phyloP scores from a whole-genome alignment of 2,888 invertebrate species.

The Psylliodes chrysocephalus region DNA sequence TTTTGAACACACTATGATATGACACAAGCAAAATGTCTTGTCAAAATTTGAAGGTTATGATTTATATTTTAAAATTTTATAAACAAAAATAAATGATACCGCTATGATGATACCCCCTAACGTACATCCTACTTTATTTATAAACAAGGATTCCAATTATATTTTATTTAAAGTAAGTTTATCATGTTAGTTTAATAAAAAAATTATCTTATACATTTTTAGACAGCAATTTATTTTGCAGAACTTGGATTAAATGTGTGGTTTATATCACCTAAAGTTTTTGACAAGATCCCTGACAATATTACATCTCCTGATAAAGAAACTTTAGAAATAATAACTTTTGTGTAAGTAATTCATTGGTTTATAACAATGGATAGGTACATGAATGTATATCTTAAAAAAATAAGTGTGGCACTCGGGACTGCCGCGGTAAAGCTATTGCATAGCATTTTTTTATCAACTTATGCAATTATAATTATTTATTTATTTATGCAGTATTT shows the following conservation, averaged over 20 bases:
- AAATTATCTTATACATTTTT: conserved; percentile 28
- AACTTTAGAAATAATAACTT: conserved; percentile 57
- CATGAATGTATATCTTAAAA: no score
- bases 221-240: conserved; percentile 58
- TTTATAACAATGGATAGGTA: no score
- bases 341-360: conserved; percentile 56
- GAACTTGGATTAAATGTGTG: conserved; percentile 57
- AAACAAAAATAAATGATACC: no score
- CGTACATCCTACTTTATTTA: conserved; percentile 11
- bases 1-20: no score
- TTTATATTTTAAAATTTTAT: no score
- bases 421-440: no score
- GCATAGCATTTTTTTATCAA: no score
- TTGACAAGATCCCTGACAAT: conserved; percentile 56
- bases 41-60: no score
- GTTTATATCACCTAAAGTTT: conserved; percentile 57
- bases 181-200: neutral
- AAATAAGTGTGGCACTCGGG: no score
- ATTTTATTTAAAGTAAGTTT: conserved; percentile 21
- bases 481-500: no score
- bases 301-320: conserved; percentile 54
- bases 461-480: no score
- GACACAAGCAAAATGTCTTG: no score
- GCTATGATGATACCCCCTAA: conserved; percentile 19
- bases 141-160: conserved; percentile 14